Conservation (phyloP, 2,797 vertebrate species). For the Stomatorhinus walkeri region DNA sequence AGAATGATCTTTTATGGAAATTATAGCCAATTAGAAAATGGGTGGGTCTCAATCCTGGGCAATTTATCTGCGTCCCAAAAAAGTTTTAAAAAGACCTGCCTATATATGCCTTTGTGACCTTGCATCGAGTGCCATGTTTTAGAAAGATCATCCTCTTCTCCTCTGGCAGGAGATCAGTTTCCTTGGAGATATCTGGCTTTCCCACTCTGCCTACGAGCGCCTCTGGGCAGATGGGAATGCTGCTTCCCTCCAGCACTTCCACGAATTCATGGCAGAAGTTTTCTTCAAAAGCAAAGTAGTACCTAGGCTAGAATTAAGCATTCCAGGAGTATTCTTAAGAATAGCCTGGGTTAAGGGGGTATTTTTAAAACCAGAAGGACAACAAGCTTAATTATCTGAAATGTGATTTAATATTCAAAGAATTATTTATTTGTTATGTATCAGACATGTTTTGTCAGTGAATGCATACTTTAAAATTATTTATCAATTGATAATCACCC, state of each 20-base stretch:
- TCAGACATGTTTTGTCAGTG: background rate
- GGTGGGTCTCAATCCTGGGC: slow-evolving; percentile 31
- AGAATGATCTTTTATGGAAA: slow-evolving; percentile 28
- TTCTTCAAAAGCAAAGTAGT: background rate
- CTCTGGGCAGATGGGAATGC: slow-evolving; percentile 38
- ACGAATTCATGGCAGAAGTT: background rate
- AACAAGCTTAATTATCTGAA: background rate
- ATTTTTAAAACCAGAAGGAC: background rate
- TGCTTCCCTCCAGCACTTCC: slow-evolving; percentile 17
- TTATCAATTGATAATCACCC: background rate
- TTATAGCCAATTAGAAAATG: slow-evolving; percentile 41
- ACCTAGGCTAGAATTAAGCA: background rate
- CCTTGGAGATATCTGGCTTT: slow-evolving; percentile 42
- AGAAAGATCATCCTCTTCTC: slow-evolving; percentile 37
- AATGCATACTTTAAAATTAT: background rate
- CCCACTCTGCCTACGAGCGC: slow-evolving; percentile 32
- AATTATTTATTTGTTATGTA: background rate
- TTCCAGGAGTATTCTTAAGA: background rate
- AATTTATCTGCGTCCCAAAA: slow-evolving; percentile 45
- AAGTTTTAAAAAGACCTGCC: background rate
- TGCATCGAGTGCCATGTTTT: slow-evolving; percentile 23
- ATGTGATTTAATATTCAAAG: background rate
- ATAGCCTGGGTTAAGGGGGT: background rate
- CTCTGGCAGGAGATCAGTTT: slow-evolving; percentile 38
- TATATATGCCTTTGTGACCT: slow-evolving; percentile 24